Conservation (phyloP, 2,113 vertebrate genomes). For the Oncorhynchus nerka region DNA sequence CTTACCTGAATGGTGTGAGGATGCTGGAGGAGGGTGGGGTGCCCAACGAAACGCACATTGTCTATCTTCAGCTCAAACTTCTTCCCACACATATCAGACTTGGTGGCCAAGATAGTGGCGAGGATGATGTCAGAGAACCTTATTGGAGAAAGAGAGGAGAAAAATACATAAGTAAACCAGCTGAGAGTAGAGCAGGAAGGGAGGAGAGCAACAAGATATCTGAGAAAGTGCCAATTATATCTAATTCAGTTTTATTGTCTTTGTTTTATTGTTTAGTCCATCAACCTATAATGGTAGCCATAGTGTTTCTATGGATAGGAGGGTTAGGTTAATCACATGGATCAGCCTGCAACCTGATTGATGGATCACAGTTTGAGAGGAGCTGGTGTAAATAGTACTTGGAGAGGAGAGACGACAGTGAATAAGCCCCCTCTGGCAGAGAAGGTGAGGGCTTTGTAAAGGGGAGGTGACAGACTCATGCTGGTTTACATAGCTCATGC, state of each 20-base stretch:
- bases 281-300: conserved; percentile 2
- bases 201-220: conserved; percentile 15
- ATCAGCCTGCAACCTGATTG: conserved; percentile 33
- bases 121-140: conserved; percentile 98
- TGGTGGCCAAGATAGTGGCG: conserved; percentile 96
- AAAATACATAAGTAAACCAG: conserved; percentile 23
- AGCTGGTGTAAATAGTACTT: conserved; percentile 33
- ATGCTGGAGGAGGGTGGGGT: conserved; percentile 92
- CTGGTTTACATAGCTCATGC: conserved; percentile 66
- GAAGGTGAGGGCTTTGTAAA: conserved; percentile 50
- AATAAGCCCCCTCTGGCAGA: conserved; percentile 40
- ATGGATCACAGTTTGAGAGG: conserved; percentile 18
- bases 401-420: conserved; percentile 43
- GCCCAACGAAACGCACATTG: conserved; percentile 95
- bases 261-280: not conserved
- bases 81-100: conserved; percentile 97
- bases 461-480: conserved; percentile 62
- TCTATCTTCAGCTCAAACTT: conserved; percentile 99
- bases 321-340: conserved; percentile 43
- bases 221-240: conserved; percentile 36
- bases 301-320: conserved; percentile 14
- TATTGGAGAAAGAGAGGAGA: conserved; percentile 30
- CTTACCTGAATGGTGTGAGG: conserved; percentile 78
- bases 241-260: conserved; percentile 11
- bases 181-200: not conserved